Base-by-base conservation (phyloP, 2,797 vertebrate genomes). In the Crax fasciolata region DNA sequence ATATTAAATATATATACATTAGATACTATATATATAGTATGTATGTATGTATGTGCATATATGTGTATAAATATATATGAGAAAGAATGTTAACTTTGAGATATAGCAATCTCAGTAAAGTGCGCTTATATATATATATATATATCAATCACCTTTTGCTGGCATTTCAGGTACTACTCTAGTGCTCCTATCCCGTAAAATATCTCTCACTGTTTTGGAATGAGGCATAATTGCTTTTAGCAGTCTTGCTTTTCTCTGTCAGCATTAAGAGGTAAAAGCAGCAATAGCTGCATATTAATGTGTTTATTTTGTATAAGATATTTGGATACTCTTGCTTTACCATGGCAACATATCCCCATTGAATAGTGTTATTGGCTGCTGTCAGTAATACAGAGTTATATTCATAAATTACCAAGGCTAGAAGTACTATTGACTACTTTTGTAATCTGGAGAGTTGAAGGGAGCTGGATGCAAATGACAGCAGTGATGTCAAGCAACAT, bases 271-370 rank as follows among this genome's bases (percentile, higher is more conserved):
- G 44, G 43, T 70, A 82, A 23, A 87, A 82, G 70, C 13, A 5
- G 46, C 87, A 95, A 96, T 58, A 95, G 43, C 30, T 52, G 61
- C 52, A 83, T 62, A 66, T 83, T 92, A 92, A 96, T 93, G 79
- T 41, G 77, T 86, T 91, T 93, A 74, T 41, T 84, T n/a, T 92
- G 44, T 13, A 23, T 79, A 81, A 96, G 65, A 66, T 76, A 90
- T 77, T 94, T 85, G 91, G 62, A 80, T 72, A 88, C 51, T 66
- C 87, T 87, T 91, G 82, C 84, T 97, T 97, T 96, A 85, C 90
- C 90, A 94, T 89, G 84, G 81, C 89, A 96, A 95, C 87, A 58
- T 51, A 38, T 73, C 94, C 71, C 46, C 30, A 39, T 59, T 90
- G 90, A 96, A 89, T 67, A 59, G 32, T 44, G 49, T 68, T 94